phyloP scores from a whole-genome alignment of 2,113 vertebrate genomes.

The Scatophagus argus region DNA sequence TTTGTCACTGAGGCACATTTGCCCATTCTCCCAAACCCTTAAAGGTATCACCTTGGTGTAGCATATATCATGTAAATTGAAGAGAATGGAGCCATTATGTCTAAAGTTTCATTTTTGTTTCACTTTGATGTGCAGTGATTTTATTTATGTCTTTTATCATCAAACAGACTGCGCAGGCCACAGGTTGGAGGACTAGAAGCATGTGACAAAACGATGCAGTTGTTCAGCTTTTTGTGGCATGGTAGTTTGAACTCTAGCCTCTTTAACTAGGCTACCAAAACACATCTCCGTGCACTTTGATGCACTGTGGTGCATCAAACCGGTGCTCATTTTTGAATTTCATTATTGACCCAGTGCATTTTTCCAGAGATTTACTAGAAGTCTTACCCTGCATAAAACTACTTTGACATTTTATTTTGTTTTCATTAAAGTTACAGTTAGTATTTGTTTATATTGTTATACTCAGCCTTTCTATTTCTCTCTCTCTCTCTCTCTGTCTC shows the following conservation, averaged over 20 bases:
- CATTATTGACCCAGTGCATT: neutral
- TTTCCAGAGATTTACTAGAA: slow-evolving; percentile 24
- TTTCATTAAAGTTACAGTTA: slow-evolving; percentile 31
- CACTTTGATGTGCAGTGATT: neutral
- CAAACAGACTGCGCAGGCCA: neutral
- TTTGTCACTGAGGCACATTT: slow-evolving; percentile 7
- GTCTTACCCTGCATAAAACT: neutral
- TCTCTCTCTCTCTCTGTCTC: slow-evolving; percentile 21
- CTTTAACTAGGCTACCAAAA: slow-evolving; percentile 21
- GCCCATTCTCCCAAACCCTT: slow-evolving; percentile 1
- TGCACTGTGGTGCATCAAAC: slow-evolving; percentile 19
- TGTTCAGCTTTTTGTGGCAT: neutral
- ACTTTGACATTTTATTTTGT: slow-evolving; percentile 34
- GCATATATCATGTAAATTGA: slow-evolving; percentile 3
- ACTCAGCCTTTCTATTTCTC: slow-evolving; percentile 15
- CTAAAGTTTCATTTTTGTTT: slow-evolving; percentile 14
- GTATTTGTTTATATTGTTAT: slow-evolving; percentile 27
- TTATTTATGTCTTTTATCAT: neutral
- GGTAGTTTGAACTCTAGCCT: neutral
- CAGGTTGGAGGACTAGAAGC: neutral
- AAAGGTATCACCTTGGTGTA: neutral
- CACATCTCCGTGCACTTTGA: slow-evolving; percentile 37
- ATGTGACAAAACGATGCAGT: neutral
- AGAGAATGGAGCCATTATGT: neutral
- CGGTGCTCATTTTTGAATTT: slow-evolving; percentile 28